Evolutionary conservation across 2,888 invertebrate species (phyloP).

Genomic region (Lepidonotus clava): DNA sequence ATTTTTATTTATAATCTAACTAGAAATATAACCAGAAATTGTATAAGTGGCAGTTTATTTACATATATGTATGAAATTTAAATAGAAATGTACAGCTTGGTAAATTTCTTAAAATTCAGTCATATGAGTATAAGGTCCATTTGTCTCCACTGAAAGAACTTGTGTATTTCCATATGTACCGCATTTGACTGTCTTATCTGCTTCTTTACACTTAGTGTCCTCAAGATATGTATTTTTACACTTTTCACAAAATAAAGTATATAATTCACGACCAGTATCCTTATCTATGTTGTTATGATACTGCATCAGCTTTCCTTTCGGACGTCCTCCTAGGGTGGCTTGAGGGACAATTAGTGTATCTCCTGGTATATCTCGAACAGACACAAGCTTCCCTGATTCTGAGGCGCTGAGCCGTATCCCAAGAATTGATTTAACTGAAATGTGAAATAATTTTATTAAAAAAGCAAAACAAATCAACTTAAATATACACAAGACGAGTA

Average conservation of each 20-base stretch:
- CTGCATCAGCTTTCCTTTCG: constrained; percentile 81
- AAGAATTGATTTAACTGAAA: constrained; percentile 74
- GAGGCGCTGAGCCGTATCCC: constrained; percentile 73
- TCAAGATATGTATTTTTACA: constrained; percentile 66
- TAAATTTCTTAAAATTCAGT: constrained; percentile 59
- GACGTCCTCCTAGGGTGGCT: constrained; percentile 80
- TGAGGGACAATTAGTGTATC: constrained; percentile 81
- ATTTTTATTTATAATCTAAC: not conserved
- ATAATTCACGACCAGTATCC: constrained; percentile 77
- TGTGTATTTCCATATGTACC: constrained; percentile 81
- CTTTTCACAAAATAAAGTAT: constrained; percentile 71
- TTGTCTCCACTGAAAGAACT: constrained; percentile 76
- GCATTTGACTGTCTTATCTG: constrained; percentile 68
- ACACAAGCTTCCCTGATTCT: constrained; percentile 72
- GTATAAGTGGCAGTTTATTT: not conserved
- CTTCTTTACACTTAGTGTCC: constrained; percentile 66
- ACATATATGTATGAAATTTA: not conserved
- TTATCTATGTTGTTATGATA: constrained; percentile 81
- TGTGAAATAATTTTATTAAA: not conserved
- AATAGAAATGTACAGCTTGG: not conserved
- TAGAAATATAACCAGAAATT: not conserved
- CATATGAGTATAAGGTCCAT: constrained; percentile 65
- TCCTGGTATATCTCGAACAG: constrained; percentile 79
- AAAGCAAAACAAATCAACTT: not conserved
- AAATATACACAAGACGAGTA: too few species aligned